Evolutionary conservation across 2,797 vertebrate species (phyloP).

Genomic region (Loriculus beryllinus): DNA sequence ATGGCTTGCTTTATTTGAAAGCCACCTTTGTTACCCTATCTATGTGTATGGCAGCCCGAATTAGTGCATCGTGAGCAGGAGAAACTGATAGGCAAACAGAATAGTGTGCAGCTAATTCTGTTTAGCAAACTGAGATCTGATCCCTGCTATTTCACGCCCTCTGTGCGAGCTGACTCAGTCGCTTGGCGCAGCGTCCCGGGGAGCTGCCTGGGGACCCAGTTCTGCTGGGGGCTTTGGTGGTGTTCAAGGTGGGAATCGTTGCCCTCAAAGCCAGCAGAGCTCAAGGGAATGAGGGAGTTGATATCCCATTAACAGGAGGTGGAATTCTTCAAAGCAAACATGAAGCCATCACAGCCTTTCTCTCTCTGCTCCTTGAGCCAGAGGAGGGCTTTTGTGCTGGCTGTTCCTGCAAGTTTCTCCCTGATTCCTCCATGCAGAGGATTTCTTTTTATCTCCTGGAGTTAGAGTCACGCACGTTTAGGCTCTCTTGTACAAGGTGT

Average conservation of each 20-base stretch:
- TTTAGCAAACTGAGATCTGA: conserved; percentile 61
- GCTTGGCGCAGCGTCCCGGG: neutral
- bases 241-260: neutral
- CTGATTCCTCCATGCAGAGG: neutral
- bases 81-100: conserved; percentile 54
- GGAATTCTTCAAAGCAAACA: neutral
- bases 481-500: accelerated
- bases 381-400: neutral
- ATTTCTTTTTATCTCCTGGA: neutral
- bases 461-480: accelerated
- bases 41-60: conserved; percentile 57
- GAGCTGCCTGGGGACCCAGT: neutral
- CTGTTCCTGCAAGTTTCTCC: neutral
- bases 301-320: neutral
- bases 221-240: accelerated
- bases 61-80: conserved; percentile 56
- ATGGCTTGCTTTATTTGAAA: conserved; percentile 41
- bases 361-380: neutral
- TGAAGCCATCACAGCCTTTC: neutral
- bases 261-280: neutral
- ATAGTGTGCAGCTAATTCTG: conserved; percentile 64
- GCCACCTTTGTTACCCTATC: conserved; percentile 46
- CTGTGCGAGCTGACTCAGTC: neutral
- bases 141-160: conserved; percentile 44
- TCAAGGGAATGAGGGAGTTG: neutral